Conservation (phyloP, 2,113 vertebrate genomes). For the Manacus vitellinus region DNA sequence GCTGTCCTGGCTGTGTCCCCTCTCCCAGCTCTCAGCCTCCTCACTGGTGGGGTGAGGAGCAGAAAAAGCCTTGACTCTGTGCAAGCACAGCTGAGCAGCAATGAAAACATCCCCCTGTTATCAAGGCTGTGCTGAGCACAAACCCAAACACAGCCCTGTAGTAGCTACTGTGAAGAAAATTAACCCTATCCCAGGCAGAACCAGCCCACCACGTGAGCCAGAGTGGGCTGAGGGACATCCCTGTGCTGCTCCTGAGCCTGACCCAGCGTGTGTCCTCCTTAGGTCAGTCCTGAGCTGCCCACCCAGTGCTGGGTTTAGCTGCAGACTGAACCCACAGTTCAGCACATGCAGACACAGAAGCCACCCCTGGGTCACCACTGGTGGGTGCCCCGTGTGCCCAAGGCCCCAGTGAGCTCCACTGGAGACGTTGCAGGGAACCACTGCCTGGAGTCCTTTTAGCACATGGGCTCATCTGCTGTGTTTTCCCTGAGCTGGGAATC, state of each 20-base stretch:
- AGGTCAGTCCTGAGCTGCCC: not conserved
- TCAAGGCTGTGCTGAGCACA: not conserved
- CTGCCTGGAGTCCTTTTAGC: not conserved
- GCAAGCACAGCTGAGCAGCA: not conserved
- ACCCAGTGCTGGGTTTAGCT: not conserved
- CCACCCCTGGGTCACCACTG: rapidly evolving
- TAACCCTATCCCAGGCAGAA: not conserved
- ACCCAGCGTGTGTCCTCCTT: not conserved
- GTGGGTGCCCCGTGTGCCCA: not conserved
- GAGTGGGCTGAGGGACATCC: not conserved
- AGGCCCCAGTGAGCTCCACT: rapidly evolving
- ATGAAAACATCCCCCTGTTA: not conserved
- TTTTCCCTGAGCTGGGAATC: not conserved
- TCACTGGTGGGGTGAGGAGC: not conserved
- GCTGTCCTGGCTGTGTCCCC: not conserved
- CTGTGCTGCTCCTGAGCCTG: not conserved
- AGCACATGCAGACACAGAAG: not conserved
- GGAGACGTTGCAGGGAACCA: not conserved
- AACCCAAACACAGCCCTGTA: not conserved
- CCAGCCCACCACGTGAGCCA: not conserved
- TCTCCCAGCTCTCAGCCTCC: not conserved
- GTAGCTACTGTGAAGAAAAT: not conserved
- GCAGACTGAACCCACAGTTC: not conserved
- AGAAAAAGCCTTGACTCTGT: not conserved
- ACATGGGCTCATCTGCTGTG: not conserved